Evolutionary conservation across 30 jellyfish, hydroid and myxozoan species (phyloP), one percentile per base, ranked within the genome.

Genomic region (Catostylus mosaicus): DNA sequence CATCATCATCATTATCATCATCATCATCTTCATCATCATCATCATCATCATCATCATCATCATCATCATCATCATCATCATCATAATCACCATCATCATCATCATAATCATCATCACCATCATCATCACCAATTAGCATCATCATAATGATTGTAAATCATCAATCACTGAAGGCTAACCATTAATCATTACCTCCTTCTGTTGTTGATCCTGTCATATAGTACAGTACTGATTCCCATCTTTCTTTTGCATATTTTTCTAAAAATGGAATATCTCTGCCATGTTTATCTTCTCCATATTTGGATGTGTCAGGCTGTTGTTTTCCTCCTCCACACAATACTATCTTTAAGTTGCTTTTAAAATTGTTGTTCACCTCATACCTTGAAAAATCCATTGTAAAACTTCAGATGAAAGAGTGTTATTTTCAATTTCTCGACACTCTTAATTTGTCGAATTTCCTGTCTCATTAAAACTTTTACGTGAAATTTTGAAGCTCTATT

Each of bases 301-400:
- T 88, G 34, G 96, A n/a, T 24, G 99, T 96, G 65, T 88, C 97
- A 54, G 94, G 94, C 66, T 76, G 91, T 20, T 33, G 75, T 29
- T 59, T 48, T 19, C 97, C 99, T 20, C 99, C 99, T 29, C 99
- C 99, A 73, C 99, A 88, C 18, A 94, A 66, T 3, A 93, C 99
- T 5, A 90, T 88, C 80, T 80, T 88, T 27, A 94, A 79, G 68
- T 94, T 94, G 30, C 51, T 46, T 52, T 80, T 78, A 77, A 94
- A 94, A 51, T 61, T 62, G 20, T 30, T 30, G 65, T 94, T 94
- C 84, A 88, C 64, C 72, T 94, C 97, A 87, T 67, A 94, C 33
- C 97, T 96, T n/a, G n/a, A n/a, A n/a, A n/a, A n/a, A n/a, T n/a
- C n/a, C n/a, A n/a, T n/a, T n/a, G n/a, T n/a, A n/a, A n/a, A n/a